A percentile compares a stretch with the other conserved stretches of the same genome.
Conservation (phyloP, 2,888 invertebrate genomes). For the Noctua janthina region DNA sequence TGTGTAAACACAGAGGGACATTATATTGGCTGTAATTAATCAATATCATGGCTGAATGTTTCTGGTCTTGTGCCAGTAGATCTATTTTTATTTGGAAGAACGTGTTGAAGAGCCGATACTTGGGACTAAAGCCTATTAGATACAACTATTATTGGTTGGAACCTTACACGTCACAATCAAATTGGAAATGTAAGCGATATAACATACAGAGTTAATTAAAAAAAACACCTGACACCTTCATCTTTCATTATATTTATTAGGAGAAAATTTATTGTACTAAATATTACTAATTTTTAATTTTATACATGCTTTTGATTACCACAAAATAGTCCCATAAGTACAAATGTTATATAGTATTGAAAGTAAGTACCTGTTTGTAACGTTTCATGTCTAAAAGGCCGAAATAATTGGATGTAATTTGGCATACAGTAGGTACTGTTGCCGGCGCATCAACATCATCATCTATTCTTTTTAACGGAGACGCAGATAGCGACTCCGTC, state of each 20-base stretch:
- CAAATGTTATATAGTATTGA: background rate
- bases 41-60: constrained; percentile 9
- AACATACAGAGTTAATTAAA: background rate
- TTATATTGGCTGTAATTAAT: background rate
- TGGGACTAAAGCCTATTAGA: background rate
- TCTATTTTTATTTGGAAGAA: constrained; percentile 38
- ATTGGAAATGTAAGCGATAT: background rate
- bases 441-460: too few relatives aligned
- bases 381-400: background rate
- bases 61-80: constrained; percentile 36
- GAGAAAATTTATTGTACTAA: background rate
- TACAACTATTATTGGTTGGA: constrained; percentile 7
- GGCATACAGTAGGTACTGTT: background rate
- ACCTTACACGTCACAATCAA: background rate
- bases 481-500: too few relatives aligned
- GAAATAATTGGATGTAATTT: background rate
- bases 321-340: background rate
- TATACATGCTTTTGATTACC: background rate
- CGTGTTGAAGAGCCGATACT: constrained; percentile 26
- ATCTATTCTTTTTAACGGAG: too few relatives aligned
- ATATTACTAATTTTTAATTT: background rate
- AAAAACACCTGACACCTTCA: background rate
- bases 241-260: too few relatives aligned
- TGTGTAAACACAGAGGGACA: background rate
- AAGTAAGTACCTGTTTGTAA: background rate